Base-by-base conservation (phyloP, 53 echinoderm and acorn worm genomes). In the Holothuria leucospilota region DNA sequence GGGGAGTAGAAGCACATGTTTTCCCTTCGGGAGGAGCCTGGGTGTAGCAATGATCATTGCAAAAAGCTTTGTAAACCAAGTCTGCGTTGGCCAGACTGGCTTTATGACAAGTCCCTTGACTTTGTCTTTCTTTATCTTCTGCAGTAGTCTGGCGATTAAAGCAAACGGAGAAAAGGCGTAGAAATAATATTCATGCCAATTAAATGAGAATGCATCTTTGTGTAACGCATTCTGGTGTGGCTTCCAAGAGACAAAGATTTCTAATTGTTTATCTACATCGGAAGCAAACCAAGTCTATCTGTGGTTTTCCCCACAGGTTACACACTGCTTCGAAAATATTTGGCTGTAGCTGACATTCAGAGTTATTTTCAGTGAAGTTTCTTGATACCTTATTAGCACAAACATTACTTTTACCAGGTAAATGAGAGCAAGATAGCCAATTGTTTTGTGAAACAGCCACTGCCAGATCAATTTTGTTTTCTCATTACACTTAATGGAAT, bases 271-370 rank as follows among this genome's bases (percentile, higher is more conserved):
- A 81, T 81, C 62, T 62, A 5, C 39, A 28, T 1, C 30, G 15
- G 62, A 81, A 20, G 82, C 82, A 81, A 81, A 81, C n/a, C 82
- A 81, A 62, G 63, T 81, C 40, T 7, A 40, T 5, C 7, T 40
- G 82, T 81, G 82, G 62, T 6, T 62, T 60, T 62, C 82, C 82
- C 82, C 82, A 81, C 62, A 81, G 24, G 18, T 30, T 9, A 81
- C 82, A 81, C 7, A 81, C 29, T 61, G 62, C 56, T 77, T 49
- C 7, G n/a, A n/a, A n/a, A n/a, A n/a, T n/a, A n/a, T n/a, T n/a
- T n/a, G n/a, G n/a, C n/a, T n/a, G n/a, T n/a, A n/a, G n/a, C n/a
- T n/a, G n/a, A n/a, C n/a, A n/a, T n/a, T n/a, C n/a, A n/a, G n/a
- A n/a, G n/a, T n/a, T n/a, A n/a, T n/a, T n/a, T n/a, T n/a, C n/a